Conservation (phyloP, 2,797 vertebrate species). For the Sebastes miniatus region DNA sequence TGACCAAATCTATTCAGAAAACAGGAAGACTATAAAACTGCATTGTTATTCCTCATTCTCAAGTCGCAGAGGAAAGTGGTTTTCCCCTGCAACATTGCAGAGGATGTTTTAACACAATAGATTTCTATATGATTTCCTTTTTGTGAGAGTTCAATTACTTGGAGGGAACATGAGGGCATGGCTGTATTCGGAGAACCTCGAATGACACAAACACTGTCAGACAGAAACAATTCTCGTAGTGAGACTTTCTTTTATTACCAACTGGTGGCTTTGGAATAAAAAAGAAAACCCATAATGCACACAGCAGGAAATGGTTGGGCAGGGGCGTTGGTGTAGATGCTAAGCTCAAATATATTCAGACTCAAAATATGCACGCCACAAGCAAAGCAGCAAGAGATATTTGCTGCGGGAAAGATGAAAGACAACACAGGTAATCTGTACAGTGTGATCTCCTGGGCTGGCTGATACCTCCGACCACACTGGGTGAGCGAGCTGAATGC, state of each 20-base stretch:
- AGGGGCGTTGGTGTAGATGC: slow-evolving; percentile 23
- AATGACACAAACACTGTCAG: slow-evolving; percentile 28
- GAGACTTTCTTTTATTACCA: slow-evolving; percentile 18
- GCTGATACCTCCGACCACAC: slow-evolving; percentile 62
- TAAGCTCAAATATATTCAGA: slow-evolving; percentile 44
- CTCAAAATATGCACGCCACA: slow-evolving; percentile 59
- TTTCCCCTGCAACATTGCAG: slow-evolving; percentile 44
- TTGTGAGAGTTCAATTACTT: slow-evolving; percentile 53
- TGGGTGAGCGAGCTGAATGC: slow-evolving; percentile 57
- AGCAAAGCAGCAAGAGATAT: slow-evolving; percentile 60
- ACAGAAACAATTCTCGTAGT: slow-evolving; percentile 13
- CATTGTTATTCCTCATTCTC: slow-evolving; percentile 56
- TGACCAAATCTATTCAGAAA: slow-evolving; percentile 47
- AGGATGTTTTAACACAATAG: slow-evolving; percentile 64
- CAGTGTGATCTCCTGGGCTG: slow-evolving; percentile 63
- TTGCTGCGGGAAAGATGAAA: slow-evolving; percentile 67
- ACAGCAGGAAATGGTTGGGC: slow-evolving; percentile 36
- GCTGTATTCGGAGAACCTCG: slow-evolving; percentile 7
- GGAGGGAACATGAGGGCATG: slow-evolving; percentile 24
- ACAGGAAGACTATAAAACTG: slow-evolving; percentile 71
- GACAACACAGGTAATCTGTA: slow-evolving; percentile 63
- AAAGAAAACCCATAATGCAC: slow-evolving; percentile 30
- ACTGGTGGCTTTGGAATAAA: slow-evolving; percentile 36
- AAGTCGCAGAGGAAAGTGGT: slow-evolving; percentile 56
- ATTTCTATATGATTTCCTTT: slow-evolving; percentile 55